Base-by-base conservation (phyloP, 2,888 invertebrate species). In the Parasteatoda lunata region DNA sequence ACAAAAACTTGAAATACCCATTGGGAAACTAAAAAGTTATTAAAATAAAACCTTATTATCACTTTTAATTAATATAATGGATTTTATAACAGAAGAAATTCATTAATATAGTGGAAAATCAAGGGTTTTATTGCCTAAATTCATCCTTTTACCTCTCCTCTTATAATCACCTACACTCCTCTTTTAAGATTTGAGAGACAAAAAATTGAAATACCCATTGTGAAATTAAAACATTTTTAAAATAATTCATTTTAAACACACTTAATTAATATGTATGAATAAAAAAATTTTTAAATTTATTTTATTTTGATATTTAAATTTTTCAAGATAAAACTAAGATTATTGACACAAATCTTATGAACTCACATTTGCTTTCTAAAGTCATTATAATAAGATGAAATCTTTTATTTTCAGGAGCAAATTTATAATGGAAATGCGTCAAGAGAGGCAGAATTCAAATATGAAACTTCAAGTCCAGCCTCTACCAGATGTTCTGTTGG, bases 391-490 rank as follows among this genome's bases (percentile, higher is more conserved):
- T 30, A 2, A 70, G 4, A 49, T 48, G 30, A 13, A 49, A 49
- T 4, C 13, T 5, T 70, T 9, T 4, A n/a, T 30, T 48, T 72
- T 45, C 30, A 86, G 85, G 52, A 71, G n/a, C 65, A 15, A 13
- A 77, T 71, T 7, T 76, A 30, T 11, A 86, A 86, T n/a, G 85
- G 85, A 1, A 69, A 59, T 4, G 15, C 72, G 9, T 68, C 73
- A 4, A 65, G 47, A 8, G 80, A 85, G 5, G 11, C 70, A 4
- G 66, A 49, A 9, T 45, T 86, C 7, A 87, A 82, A 7, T 78
- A 77, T 52, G 81, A 87, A n/a, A 71, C 82, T 11, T 54, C 86
- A 3, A 87, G 86, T 51, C 86, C 86, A 5, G 71, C 52, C 3
- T 80, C 85, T 3, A 80, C 85, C 1, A 68, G 68, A 68, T 66